Evolutionary conservation across 2,888 invertebrate species (phyloP).

Genomic region (Isoperla grammatica): DNA sequence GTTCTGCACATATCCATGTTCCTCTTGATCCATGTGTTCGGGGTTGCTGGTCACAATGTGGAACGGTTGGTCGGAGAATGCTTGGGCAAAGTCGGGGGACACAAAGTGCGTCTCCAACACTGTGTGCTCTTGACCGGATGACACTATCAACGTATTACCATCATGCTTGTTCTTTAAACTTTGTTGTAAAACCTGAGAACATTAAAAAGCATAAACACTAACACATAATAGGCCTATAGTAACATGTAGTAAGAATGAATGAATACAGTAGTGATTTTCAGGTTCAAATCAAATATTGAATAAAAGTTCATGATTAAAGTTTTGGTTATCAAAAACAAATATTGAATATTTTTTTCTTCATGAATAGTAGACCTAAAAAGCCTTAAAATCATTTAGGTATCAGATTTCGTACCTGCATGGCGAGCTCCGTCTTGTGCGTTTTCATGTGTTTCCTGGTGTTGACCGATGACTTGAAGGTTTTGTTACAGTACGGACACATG

Average conservation of each 20-base stretch:
- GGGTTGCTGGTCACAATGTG: slow-evolving; percentile 5
- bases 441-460: slow-evolving; percentile 61
- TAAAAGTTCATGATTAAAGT: no score
- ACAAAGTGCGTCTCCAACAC: neutral
- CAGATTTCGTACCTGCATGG: slow-evolving; percentile 37
- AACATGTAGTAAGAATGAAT: no score
- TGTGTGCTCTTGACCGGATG: no score
- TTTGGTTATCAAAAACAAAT: no score
- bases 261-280: no score
- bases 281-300: no score
- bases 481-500: slow-evolving; percentile 56
- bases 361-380: no score
- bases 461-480: slow-evolving; percentile 53
- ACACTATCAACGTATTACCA: neutral
- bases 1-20: slow-evolving; percentile 20
- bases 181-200: slow-evolving; percentile 31
- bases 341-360: no score
- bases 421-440: slow-evolving; percentile 51
- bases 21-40: no score
- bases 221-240: no score
- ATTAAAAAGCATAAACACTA: no score
- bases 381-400: no score
- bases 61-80: slow-evolving; percentile 29
- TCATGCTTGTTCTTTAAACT: neutral
- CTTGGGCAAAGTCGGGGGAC: slow-evolving; percentile 26